Conservation (phyloP, 2,797 vertebrate species). For the Ctenosaura bakeri region DNA sequence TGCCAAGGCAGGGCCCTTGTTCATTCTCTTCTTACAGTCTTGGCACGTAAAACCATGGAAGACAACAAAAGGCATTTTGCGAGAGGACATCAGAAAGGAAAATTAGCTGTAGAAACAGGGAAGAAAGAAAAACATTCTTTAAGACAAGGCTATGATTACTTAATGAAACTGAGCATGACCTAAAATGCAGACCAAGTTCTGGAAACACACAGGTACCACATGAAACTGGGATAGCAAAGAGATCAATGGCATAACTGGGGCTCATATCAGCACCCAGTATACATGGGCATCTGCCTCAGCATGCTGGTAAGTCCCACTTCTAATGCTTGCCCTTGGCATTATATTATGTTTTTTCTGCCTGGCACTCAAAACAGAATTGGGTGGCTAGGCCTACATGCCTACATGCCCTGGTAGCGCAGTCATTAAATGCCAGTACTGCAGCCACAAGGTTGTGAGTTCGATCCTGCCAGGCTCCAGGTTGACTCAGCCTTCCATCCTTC, state of each 20-base stretch:
- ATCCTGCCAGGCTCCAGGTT: no score
- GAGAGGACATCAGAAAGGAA: conserved; percentile 83
- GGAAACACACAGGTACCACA: background rate
- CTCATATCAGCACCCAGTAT: background rate
- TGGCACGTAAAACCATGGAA: conserved; percentile 80
- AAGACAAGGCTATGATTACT: conserved; percentile 80
- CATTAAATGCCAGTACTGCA: no score
- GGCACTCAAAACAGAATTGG: background rate
- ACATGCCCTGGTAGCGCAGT: no score
- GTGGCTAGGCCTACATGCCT: background rate
- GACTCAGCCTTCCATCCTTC: no score
- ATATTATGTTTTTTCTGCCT: background rate
- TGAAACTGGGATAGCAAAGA: background rate
- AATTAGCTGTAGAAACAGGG: conserved; percentile 80
- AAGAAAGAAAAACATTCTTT: conserved; percentile 75
- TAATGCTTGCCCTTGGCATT: background rate
- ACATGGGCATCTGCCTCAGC: background rate
- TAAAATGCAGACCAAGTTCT: conserved; percentile 80
- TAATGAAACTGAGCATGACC: conserved; percentile 79
- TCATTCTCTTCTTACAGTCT: conserved; percentile 79
- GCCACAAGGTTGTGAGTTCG: no score
- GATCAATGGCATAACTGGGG: background rate
- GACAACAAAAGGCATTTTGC: conserved; percentile 84
- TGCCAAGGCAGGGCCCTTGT: conserved; percentile 79
- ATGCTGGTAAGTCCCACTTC: background rate